Evolutionary conservation across 2,888 invertebrate genomes (phyloP), one percentile per base, ranked within the genome.

Genomic region (Muscina levida): DNA sequence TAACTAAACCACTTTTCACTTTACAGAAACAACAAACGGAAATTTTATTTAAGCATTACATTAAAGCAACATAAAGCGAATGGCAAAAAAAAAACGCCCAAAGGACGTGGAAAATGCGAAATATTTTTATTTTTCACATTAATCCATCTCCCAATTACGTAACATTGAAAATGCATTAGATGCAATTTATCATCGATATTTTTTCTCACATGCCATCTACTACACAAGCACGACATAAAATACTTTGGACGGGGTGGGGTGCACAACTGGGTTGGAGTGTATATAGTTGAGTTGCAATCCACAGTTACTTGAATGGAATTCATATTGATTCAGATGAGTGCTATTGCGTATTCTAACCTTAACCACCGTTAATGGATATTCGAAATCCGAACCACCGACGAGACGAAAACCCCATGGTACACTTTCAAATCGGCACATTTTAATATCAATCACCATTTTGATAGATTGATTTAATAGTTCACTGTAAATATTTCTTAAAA

Each of bases 371-470:
- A 96, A 91, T 10, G 95, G 95, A 85, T 94, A 92, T 65, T 94
- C 94, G 85, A 93, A 95, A 88, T 95, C 95, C 66, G 92, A 91
- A 59, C 96, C 96, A 56, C 95, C 95, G 82, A 93, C 92, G 78
- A 96, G 91, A 73, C 95, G 92, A 90, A 96, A 95, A 68, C 96
- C 96, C 95, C 96, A 96, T 67, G 94, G 92, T 78, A 93, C 93
- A 78, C 92, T 93, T 83, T 93, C 93, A 74, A 92, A 91, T 90
- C 91, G 93, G 85, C 91, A 93, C 89, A 93, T 92, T 89, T 93
- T 93, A 81, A 95, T 92, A 87, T 94, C 94, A 80, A 93, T 86
- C 90, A 94, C 94, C 95, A 95, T 95, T 91, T 92, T 88, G 51
- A 48, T 67, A 19, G 53, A 77, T 73, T 44, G 57, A 46, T 59